Conservation (phyloP, 2,113 vertebrate species). For the Benitochromis conjunctus region DNA sequence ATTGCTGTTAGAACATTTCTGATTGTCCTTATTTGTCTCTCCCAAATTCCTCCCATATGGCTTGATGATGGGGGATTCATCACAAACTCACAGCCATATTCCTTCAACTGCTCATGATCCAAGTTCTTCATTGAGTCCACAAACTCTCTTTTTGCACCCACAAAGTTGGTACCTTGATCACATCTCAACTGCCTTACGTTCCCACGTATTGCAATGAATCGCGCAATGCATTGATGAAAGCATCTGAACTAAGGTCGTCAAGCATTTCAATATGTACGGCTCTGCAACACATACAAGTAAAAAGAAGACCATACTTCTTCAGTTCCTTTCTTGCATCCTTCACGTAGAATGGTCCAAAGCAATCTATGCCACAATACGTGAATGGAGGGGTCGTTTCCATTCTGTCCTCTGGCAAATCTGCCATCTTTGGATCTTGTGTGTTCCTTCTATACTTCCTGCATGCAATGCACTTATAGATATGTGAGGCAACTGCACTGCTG, state of each 20-base stretch:
- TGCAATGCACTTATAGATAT: background rate
- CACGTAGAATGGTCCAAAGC: background rate
- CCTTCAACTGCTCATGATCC: background rate
- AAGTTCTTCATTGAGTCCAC: background rate
- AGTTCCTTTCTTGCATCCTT: background rate
- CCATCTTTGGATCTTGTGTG: background rate
- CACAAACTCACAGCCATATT: background rate
- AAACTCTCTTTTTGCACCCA: background rate
- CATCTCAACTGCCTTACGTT: background rate
- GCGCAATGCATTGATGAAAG: background rate
- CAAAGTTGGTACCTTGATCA: background rate
- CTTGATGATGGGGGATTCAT: background rate
- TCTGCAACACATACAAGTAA: background rate
- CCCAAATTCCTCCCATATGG: background rate
- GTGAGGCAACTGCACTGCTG: background rate
- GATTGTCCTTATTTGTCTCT: background rate
- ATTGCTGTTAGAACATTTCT: background rate
- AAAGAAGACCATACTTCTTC: background rate
- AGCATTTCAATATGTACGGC: background rate
- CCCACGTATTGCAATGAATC: background rate
- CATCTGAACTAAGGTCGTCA: background rate
- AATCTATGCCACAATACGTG: background rate
- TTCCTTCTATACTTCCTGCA: background rate
- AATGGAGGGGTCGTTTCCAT: background rate
- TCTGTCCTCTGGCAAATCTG: background rate